Percentiles rank a stretch among this genome's conserved stretches.
Evolutionary conservation across 1,140 invertebrate genomes (phyloP).

Genomic region (Megalopta genalis): DNA sequence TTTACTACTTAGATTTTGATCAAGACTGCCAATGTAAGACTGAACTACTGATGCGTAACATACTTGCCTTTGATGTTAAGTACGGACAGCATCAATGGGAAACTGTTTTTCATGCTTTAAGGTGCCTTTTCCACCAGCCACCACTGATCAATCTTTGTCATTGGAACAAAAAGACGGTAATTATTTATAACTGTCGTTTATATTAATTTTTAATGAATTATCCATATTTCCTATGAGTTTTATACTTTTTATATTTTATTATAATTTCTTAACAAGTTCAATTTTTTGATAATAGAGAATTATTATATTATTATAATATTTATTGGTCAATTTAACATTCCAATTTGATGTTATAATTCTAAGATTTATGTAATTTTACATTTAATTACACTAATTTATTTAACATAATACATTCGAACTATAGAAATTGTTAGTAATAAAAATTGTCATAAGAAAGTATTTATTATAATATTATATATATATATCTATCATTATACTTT

Average conservation of each 20-base stretch:
- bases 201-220: constrained; percentile 3
- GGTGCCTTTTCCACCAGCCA: constrained; percentile 83
- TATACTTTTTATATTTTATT: background rate
- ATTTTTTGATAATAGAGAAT: no score
- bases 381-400: no score
- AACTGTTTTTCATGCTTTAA: constrained; percentile 89
- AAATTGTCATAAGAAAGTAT: no score
- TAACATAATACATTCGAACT: no score
- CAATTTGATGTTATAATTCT: no score
- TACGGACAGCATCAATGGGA: constrained; percentile 86
- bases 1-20: constrained; percentile 66
- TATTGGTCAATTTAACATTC: no score
- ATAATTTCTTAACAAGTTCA: background rate
- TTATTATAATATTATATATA: no score
- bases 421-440: no score
- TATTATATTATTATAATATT: no score
- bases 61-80: constrained; percentile 73
- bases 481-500: background rate
- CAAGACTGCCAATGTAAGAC: constrained; percentile 78
- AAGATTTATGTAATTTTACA: no score
- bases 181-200: constrained; percentile 19
- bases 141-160: constrained; percentile 78
- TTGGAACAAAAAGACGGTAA: constrained; percentile 84
- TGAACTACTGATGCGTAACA: constrained; percentile 77
- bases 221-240: background rate